These are phyloP conservation scores for Channa striata DNA, from an alignment of 2,797 vertebrate species.

Conservation along the genomic window DNA sequence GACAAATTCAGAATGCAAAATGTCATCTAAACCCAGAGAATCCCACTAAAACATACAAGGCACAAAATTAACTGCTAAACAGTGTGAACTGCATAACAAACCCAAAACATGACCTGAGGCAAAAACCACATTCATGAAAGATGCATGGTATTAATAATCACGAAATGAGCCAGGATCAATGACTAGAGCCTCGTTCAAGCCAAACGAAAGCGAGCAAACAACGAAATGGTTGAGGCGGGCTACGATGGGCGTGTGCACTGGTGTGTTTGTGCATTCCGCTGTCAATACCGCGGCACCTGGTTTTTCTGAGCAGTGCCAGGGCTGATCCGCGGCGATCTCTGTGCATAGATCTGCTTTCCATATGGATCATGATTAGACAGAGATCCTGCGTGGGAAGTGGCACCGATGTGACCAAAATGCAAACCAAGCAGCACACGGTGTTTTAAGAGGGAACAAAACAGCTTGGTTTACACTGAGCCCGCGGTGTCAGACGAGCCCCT, in stretches of 20 bases:
- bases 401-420: neutral
- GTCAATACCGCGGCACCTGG: conserved; percentile 81
- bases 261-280: conserved; percentile 83
- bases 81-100: neutral
- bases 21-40: neutral
- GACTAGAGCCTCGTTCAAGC: conserved; percentile 38
- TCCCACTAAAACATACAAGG: neutral
- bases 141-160: conserved; percentile 14
- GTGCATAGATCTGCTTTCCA: neutral
- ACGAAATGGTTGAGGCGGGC: conserved; percentile 69
- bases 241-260: conserved; percentile 81
- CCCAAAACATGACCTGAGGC: neutral
- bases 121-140: conserved; percentile 4
- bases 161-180: conserved; percentile 28
- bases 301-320: conserved; percentile 48
- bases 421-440: conserved; percentile 27
- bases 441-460: conserved; percentile 25
- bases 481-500: conserved; percentile 41
- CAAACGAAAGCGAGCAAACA: conserved; percentile 63
- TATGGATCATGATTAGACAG: neutral
- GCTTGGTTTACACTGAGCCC: conserved; percentile 27
- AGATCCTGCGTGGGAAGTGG: conserved; percentile 9
- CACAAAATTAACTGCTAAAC: neutral
- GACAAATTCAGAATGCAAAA: conserved; percentile 11
- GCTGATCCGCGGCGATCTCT: conserved; percentile 27